phyloP scores from a whole-genome alignment of 2,888 invertebrate species.

The Seira ritae region DNA sequence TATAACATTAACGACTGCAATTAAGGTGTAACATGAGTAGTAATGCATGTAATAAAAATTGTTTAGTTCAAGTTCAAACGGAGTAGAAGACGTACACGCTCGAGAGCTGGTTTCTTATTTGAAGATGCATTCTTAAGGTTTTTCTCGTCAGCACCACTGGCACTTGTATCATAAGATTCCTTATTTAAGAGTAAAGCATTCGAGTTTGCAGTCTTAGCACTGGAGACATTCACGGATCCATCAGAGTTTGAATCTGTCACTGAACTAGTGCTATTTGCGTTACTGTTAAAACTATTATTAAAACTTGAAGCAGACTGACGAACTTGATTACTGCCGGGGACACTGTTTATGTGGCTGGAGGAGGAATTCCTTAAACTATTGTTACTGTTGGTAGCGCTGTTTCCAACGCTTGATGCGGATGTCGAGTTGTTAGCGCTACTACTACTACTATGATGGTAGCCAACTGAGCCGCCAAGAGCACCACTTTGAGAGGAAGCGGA shows the following conservation, averaged over 20 bases:
- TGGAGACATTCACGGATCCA: slow-evolving; percentile 44
- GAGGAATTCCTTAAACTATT: neutral
- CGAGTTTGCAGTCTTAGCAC: slow-evolving; percentile 54
- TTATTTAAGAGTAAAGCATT: slow-evolving; percentile 61
- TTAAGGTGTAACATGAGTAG: too few species aligned
- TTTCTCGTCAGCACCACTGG: slow-evolving; percentile 68
- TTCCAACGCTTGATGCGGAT: neutral
- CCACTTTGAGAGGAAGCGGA: slow-evolving; percentile 21
- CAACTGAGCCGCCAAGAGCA: slow-evolving; percentile 33
- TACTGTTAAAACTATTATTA: slow-evolving; percentile 41
- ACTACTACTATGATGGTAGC: slow-evolving; percentile 28
- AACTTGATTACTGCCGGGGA: slow-evolving; percentile 59
- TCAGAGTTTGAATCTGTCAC: slow-evolving; percentile 60
- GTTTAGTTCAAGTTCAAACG: too few species aligned
- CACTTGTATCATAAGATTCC: slow-evolving; percentile 60
- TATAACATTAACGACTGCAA: neutral
- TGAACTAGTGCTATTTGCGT: slow-evolving; percentile 19
- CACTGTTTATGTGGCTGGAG: slow-evolving; percentile 38
- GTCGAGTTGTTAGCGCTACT: slow-evolving; percentile 35
- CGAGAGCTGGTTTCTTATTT: slow-evolving; percentile 69
- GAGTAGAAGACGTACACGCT: slow-evolving; percentile 67
- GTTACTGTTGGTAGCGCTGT: slow-evolving; percentile 22
- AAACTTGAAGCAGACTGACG: slow-evolving; percentile 53
- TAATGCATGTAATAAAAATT: too few species aligned
- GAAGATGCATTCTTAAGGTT: slow-evolving; percentile 54